Conservation (phyloP, 2,113 vertebrate genomes). For the Chitala chitala region DNA sequence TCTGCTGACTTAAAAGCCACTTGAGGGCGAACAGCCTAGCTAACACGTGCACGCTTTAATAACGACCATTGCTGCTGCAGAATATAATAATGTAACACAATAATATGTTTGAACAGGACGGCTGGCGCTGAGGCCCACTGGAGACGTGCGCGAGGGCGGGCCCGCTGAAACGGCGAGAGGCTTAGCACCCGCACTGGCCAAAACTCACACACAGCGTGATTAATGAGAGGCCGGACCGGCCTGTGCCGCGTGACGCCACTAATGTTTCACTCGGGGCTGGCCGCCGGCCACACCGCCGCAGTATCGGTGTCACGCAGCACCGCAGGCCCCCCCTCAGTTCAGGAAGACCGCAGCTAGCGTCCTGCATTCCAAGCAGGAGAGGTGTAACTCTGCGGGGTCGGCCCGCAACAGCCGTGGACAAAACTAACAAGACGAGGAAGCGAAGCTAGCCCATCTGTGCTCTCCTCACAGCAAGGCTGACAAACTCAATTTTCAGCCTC, state of each 20-base stretch:
- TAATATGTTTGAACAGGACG: conserved; percentile 25
- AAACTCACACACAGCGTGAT: conserved; percentile 36
- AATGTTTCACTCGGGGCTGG: conserved; percentile 20
- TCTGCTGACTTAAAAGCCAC: conserved; percentile 24
- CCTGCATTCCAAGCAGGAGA: too few relatives aligned
- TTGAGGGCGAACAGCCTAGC: conserved; percentile 19
- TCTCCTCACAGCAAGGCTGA: conserved; percentile 31
- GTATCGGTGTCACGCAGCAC: not conserved
- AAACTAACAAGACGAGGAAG: too few relatives aligned
- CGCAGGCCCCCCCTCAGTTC: too few relatives aligned
- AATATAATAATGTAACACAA: not conserved
- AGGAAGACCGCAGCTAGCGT: too few relatives aligned
- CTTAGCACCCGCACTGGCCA: conserved; percentile 31
- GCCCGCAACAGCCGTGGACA: too few relatives aligned
- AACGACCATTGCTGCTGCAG: not conserved
- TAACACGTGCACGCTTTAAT: conserved; percentile 16
- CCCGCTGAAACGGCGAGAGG: conserved; percentile 20
- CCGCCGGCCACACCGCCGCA: not conserved
- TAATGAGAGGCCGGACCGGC: conserved; percentile 28
- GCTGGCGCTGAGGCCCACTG: conserved; percentile 26
- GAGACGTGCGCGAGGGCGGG: not conserved
- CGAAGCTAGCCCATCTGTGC: not conserved
- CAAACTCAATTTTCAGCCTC: conserved; percentile 28
- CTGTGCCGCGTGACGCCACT: not conserved
- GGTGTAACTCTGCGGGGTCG: too few relatives aligned